phyloP scores from a whole-genome alignment of 2,797 vertebrate species.

The Sebastes diaconus region DNA sequence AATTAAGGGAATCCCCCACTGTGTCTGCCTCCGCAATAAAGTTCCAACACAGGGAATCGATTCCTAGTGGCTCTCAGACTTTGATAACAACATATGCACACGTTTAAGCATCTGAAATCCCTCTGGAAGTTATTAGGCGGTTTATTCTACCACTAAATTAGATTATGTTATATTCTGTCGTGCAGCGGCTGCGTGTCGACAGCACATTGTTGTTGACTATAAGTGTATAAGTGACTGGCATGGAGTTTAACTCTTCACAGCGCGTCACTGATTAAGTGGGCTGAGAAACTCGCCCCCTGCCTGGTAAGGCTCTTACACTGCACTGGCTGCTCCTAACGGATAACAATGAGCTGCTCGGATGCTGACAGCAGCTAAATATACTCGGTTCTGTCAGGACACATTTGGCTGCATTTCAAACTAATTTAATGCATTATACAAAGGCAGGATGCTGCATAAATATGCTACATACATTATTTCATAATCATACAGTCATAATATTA shows the following conservation, averaged over 20 bases:
- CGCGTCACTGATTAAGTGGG: conserved; percentile 63
- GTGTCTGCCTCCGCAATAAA: conserved; percentile 4
- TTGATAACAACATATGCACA: conserved; percentile 1
- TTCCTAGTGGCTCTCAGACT: not conserved
- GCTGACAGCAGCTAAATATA: conserved; percentile 68
- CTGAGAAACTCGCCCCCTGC: conserved; percentile 57
- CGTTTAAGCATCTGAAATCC: conserved; percentile 29
- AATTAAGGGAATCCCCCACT: not conserved
- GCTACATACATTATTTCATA: not conserved
- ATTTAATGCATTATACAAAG: not conserved
- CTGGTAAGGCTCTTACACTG: conserved; percentile 63
- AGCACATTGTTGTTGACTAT: conserved; percentile 42
- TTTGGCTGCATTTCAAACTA: conserved; percentile 40
- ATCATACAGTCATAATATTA: not conserved
- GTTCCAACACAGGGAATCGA: conserved; percentile 24
- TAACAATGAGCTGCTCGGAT: conserved; percentile 70
- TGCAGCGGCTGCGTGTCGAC: conserved; percentile 23
- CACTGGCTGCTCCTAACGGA: conserved; percentile 57
- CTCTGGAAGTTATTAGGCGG: conserved; percentile 1
- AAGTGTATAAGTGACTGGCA: conserved; percentile 26
- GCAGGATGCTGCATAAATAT: not conserved
- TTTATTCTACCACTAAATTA: conserved; percentile 29
- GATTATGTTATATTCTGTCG: conserved; percentile 27
- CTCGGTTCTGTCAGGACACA: conserved; percentile 48
- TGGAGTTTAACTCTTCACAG: conserved; percentile 47